These are phyloP conservation scores for Carettochelys insculpta DNA, from an alignment of 2,113 vertebrate species.

Conservation along the genomic window DNA sequence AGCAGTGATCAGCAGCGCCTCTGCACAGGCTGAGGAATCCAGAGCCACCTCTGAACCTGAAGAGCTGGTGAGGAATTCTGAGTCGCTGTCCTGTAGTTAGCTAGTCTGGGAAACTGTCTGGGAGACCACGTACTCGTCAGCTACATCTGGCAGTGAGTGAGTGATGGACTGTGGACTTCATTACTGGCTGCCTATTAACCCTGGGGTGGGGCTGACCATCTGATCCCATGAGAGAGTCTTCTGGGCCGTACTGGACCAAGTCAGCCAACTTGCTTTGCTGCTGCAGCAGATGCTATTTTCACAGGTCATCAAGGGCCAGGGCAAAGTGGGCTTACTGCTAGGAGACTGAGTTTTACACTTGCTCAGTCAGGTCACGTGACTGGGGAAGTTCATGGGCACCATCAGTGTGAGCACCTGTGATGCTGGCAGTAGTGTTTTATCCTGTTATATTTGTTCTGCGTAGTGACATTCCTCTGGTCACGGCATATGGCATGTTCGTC, in stretches of 20 bases:
- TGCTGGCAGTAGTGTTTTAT: neutral
- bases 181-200: neutral
- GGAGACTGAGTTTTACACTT: too few relatives aligned
- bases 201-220: neutral
- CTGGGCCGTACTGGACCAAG: too few relatives aligned
- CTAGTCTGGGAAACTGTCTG: neutral
- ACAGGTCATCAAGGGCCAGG: neutral
- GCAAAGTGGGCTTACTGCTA: neutral
- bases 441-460: neutral
- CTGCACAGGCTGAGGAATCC: neutral
- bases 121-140: too few relatives aligned
- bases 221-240: too few relatives aligned
- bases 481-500: too few relatives aligned
- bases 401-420: neutral
- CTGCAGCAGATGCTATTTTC: too few relatives aligned
- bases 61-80: neutral
- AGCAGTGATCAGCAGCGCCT: neutral
- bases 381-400: neutral
- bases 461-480: neutral
- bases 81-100: too few relatives aligned
- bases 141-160: too few relatives aligned
- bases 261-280: too few relatives aligned
- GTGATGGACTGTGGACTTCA: neutral
- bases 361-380: neutral
- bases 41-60: neutral